Evolutionary conservation across 2,888 invertebrate species (phyloP).

Genomic region (Camptogramma bilineatum): DNA sequence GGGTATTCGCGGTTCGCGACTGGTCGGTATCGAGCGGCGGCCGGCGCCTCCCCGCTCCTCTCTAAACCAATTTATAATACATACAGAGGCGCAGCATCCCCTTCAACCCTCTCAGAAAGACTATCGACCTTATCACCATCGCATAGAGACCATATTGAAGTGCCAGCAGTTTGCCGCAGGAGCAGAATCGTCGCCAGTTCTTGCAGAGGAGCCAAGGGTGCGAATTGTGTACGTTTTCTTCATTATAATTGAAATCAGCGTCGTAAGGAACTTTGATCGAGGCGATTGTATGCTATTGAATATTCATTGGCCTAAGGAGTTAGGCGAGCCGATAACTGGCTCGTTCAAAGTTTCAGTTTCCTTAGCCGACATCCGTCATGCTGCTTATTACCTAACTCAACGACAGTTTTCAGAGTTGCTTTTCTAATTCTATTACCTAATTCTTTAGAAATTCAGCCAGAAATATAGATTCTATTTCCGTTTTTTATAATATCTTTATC

Average conservation of each 20-base stretch:
- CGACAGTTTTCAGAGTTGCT: too few species aligned
- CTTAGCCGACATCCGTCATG: conserved; percentile 6
- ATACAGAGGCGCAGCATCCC: conserved; percentile 85
- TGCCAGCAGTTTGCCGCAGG: conserved; percentile 73
- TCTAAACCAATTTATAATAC: conserved; percentile 86
- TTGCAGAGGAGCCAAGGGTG: conserved; percentile 79
- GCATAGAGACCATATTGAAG: conserved; percentile 48
- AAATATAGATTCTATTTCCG: too few species aligned
- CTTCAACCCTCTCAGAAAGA: conserved; percentile 47
- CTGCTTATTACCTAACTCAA: background rate
- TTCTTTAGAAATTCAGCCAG: too few species aligned
- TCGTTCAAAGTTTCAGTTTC: conserved; percentile 28
- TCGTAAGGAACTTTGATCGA: conserved; percentile 46
- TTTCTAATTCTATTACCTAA: too few species aligned
- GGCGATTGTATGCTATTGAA: conserved; percentile 45
- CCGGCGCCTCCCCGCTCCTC: conserved; percentile 73
- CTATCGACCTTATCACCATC: conserved; percentile 51
- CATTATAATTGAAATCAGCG: conserved; percentile 74
- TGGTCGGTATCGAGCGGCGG: conserved; percentile 79
- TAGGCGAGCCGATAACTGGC: conserved; percentile 36
- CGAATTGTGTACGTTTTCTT: conserved; percentile 77
- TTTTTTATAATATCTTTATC: too few species aligned
- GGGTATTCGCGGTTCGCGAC: conserved; percentile 60
- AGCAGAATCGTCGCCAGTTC: conserved; percentile 78
- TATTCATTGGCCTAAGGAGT: conserved; percentile 42